Conservation (phyloP, 2,888 invertebrate species). For the Eucera pruinosa region DNA sequence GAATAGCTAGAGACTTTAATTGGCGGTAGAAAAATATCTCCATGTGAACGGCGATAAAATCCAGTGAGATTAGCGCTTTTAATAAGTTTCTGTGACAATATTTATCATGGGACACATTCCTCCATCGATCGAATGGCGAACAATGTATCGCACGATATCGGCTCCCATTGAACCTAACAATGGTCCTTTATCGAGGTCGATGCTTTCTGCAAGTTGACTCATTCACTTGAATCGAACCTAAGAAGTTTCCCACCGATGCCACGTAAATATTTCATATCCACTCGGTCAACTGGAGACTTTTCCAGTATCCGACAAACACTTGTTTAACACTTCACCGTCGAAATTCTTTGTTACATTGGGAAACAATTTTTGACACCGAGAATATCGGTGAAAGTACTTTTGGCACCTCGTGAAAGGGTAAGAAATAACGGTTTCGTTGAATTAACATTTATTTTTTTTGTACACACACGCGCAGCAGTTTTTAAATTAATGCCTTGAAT, state of each 20-base stretch:
- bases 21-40: not conserved
- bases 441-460: too few species aligned
- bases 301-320: conserved; percentile 1
- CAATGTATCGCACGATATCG: conserved; percentile 42
- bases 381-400: too few species aligned
- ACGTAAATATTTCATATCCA: conserved; percentile 50
- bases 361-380: not conserved
- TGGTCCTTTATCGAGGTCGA: conserved; percentile 43
- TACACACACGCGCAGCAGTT: too few species aligned
- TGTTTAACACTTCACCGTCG: not conserved
- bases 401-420: too few species aligned
- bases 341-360: not conserved
- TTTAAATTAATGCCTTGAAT: too few species aligned
- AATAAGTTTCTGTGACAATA: conserved; percentile 18
- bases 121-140: conserved; percentile 26
- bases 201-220: conserved; percentile 28
- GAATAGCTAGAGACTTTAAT: not conserved
- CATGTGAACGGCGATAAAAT: not conserved
- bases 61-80: not conserved
- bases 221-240: conserved; percentile 38
- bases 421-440: too few species aligned
- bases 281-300: conserved; percentile 22
- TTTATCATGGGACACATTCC: conserved; percentile 21
- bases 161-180: conserved; percentile 39
- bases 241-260: conserved; percentile 29